Conservation (phyloP, 2,888 invertebrate species). For the Protonemura montana region DNA sequence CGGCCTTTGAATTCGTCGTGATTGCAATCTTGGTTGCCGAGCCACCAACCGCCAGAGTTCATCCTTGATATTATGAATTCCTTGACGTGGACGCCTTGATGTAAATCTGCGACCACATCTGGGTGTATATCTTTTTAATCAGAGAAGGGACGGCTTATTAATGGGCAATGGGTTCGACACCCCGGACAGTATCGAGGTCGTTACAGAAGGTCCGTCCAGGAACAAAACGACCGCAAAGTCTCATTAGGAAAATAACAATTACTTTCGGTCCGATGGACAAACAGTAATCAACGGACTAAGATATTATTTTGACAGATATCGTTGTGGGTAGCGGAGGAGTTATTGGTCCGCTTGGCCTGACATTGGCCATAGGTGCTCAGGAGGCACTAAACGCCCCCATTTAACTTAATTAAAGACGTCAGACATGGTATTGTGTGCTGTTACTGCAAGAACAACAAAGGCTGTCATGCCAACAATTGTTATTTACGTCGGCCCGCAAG, state of each 20-base stretch:
- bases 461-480: background rate
- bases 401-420: conserved; percentile 3
- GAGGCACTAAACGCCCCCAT: background rate
- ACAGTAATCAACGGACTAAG: background rate
- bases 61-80: no score
- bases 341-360: background rate
- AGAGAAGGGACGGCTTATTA: background rate
- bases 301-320: background rate
- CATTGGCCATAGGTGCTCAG: background rate
- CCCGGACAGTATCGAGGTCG: no score
- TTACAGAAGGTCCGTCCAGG: no score
- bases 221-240: no score
- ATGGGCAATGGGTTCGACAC: background rate
- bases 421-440: background rate
- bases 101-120: background rate
- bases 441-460: background rate
- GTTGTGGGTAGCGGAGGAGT: background rate
- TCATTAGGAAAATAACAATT: no score
- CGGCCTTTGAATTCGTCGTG: background rate
- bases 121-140: background rate
- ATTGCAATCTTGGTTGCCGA: background rate
- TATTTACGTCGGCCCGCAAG: background rate
- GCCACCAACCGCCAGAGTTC: no score
- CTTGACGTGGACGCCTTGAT: background rate
- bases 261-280: no score